phyloP scores from a whole-genome alignment of 2,797 vertebrate species.

The Ispidina picta region DNA sequence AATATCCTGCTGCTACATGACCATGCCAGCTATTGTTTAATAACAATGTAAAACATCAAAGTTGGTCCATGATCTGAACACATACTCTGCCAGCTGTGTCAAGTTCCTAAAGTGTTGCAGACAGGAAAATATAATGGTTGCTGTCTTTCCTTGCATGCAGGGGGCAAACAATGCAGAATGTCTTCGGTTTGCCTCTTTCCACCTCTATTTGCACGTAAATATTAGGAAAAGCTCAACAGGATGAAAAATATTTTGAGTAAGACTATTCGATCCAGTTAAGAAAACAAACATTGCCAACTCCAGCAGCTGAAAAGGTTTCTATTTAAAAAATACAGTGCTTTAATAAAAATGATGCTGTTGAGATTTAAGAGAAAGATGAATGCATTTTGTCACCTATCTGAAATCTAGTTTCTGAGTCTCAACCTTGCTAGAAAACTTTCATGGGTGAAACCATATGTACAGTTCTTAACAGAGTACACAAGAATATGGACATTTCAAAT shows the following conservation, averaged over 20 bases:
- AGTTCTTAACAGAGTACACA: background rate
- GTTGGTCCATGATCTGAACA: background rate
- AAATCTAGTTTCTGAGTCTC: background rate
- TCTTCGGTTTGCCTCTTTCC: background rate
- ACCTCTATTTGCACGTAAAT: background rate
- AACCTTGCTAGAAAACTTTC: background rate
- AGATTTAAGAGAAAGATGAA: background rate
- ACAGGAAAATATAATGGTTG: background rate
- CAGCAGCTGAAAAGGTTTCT: constrained; percentile 38
- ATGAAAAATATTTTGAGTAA: background rate
- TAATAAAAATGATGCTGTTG: background rate
- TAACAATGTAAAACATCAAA: constrained; percentile 33
- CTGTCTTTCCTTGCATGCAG: background rate
- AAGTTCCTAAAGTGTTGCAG: constrained; percentile 3
- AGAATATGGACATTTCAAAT: background rate
- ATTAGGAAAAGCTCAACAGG: background rate
- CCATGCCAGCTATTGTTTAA: constrained; percentile 32
- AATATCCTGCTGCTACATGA: background rate
- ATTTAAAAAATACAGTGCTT: background rate
- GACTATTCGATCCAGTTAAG: background rate
- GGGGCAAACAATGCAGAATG: background rate
- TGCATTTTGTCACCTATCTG: background rate
- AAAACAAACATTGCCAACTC: background rate
- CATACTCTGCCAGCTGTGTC: background rate
- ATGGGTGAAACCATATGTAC: rapidly evolving